Evolutionary conservation across 92 coral and sea anemone genomes (phyloP).

Genomic region (Zoanthus sociatus): DNA sequence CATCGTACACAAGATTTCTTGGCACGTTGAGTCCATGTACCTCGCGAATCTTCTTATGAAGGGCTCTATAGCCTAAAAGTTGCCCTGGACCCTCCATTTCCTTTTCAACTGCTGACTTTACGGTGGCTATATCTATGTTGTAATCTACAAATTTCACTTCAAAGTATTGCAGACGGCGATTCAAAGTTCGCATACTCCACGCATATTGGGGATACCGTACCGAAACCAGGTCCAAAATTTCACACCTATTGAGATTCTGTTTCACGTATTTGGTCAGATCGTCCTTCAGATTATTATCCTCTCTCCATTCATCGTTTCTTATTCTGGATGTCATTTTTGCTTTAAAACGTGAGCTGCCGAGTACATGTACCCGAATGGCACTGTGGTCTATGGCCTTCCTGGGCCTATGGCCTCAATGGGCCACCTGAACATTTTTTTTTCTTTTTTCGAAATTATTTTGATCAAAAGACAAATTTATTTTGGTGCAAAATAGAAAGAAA

Average conservation of each 20-base stretch:
- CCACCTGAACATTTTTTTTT: too few species aligned
- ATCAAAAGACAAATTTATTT: too few species aligned
- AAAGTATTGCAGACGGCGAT: neutral
- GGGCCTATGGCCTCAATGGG: too few species aligned
- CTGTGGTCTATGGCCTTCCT: too few species aligned
- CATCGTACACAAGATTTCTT: neutral
- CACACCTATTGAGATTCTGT: conserved; percentile 37
- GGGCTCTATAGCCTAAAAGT: conserved; percentile 4
- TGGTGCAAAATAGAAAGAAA: too few species aligned
- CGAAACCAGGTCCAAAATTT: conserved; percentile 36
- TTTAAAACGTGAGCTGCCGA: neutral
- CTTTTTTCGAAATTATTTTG: too few species aligned
- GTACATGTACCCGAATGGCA: neutral
- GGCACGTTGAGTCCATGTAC: neutral
- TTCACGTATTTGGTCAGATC: conserved; percentile 41
- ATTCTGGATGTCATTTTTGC: conserved; percentile 31
- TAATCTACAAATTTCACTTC: neutral
- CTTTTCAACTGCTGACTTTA: conserved; percentile 17
- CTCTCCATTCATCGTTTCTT: conserved; percentile 38
- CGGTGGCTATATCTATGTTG: neutral
- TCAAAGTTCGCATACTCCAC: neutral
- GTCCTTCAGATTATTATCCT: conserved; percentile 42
- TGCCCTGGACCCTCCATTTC: neutral
- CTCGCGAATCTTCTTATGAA: neutral
- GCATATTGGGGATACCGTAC: conserved; percentile 22